These are phyloP conservation scores for Pheosia tremula DNA, from an alignment of 2,888 invertebrate genomes.

Conservation along the genomic window DNA sequence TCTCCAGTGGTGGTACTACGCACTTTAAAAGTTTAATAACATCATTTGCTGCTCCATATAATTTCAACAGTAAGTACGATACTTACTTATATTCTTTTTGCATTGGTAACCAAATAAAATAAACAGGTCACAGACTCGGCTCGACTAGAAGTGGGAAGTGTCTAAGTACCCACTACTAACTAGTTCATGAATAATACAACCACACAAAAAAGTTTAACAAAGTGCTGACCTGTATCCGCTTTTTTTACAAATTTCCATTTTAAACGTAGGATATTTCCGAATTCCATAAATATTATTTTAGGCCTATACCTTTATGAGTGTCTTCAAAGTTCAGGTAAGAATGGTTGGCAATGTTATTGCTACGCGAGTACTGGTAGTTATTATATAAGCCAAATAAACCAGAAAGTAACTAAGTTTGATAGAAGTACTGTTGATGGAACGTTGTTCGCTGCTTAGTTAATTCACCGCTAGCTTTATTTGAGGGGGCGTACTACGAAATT, in stretches of 20 bases:
- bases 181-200: neutral
- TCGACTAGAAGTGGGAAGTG: too few species aligned
- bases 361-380: neutral
- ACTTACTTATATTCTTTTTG: too few species aligned
- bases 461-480: slow-evolving; percentile 5
- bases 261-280: slow-evolving; percentile 18
- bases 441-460: slow-evolving; percentile 6
- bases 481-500: slow-evolving; percentile 18
- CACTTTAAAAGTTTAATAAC: too few species aligned
- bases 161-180: too few species aligned
- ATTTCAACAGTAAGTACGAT: too few species aligned
- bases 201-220: slow-evolving; percentile 9
- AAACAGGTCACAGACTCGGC: too few species aligned
- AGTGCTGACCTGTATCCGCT: slow-evolving; percentile 15
- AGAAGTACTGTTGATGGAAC: neutral
- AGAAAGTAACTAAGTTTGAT: neutral
- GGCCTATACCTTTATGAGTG: slow-evolving; percentile 2
- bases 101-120: too few species aligned
- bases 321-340: slow-evolving; percentile 20
- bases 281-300: slow-evolving; percentile 20
- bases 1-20: too few species aligned
- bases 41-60: too few species aligned
- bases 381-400: neutral
- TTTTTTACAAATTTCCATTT: slow-evolving; percentile 6
- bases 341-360: slow-evolving; percentile 7